phyloP scores from a whole-genome alignment of 2,797 vertebrate genomes.

The Euphonia xanthogaster region DNA sequence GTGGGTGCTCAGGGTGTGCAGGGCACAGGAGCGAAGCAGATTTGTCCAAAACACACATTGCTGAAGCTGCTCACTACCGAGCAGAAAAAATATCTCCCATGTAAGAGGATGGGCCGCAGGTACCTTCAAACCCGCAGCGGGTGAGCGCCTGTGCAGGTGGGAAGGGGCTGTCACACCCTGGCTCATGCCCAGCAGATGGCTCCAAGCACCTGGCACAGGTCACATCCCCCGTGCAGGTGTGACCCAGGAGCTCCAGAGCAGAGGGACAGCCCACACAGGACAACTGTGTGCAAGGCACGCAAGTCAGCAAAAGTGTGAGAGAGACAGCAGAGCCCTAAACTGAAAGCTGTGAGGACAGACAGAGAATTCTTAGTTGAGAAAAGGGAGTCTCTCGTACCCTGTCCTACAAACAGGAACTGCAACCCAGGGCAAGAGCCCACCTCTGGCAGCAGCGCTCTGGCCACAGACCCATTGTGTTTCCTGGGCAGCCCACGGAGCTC shows the following conservation, averaged over 20 bases:
- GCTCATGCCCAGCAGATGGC: fast-evolving
- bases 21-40: fast-evolving
- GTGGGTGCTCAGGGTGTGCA: fast-evolving
- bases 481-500: fast-evolving
- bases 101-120: not conserved
- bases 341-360: not conserved
- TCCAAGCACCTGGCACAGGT: not conserved
- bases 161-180: too few relatives aligned
- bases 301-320: not conserved
- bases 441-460: not conserved
- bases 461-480: not conserved
- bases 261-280: not conserved
- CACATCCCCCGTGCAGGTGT: not conserved
- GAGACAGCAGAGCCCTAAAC: not conserved
- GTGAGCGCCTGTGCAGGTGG: fast-evolving
- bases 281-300: not conserved
- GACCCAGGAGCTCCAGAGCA: not conserved
- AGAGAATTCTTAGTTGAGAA: not conserved
- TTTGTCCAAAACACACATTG: fast-evolving
- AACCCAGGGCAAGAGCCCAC: not conserved
- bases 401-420: not conserved
- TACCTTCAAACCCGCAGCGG: fast-evolving
- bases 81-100: fast-evolving
- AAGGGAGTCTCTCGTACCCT: not conserved
- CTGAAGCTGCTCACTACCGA: fast-evolving